These are phyloP conservation scores for Strigops habroptila DNA, from an alignment of 2,113 vertebrate genomes.

Conservation along the genomic window DNA sequence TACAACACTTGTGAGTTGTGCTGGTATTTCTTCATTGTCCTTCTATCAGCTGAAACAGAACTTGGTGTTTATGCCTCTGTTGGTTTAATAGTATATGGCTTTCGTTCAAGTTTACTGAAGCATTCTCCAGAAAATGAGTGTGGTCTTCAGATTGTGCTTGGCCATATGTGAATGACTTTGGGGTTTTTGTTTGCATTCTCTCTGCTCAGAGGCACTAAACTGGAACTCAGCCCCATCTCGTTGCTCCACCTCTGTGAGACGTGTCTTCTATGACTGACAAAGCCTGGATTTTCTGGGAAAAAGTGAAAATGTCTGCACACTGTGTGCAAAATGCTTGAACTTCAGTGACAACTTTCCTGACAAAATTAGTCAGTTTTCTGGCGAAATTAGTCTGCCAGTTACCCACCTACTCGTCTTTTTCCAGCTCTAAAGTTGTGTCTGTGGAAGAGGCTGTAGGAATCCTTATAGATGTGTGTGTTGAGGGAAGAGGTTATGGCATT, in stretches of 20 bases:
- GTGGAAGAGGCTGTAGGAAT: not conserved
- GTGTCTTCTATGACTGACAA: not conserved
- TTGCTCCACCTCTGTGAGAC: not conserved
- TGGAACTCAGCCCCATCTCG: not conserved
- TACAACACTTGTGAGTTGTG: constrained; percentile 13
- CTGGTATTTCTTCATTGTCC: constrained; percentile 46
- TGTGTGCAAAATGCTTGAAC: not conserved
- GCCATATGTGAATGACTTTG: not conserved
- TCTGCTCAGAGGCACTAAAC: not conserved
- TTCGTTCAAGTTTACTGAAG: constrained; percentile 16
- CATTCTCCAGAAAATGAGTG: constrained; percentile 2
- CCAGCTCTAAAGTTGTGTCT: not conserved
- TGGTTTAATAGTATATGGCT: constrained; percentile 26
- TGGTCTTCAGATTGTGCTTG: not conserved
- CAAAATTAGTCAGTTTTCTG: not conserved
- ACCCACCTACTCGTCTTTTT: not conserved
- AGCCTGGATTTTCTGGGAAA: not conserved
- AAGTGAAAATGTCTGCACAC: not conserved
- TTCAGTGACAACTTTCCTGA: not conserved
- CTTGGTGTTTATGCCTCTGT: constrained; percentile 6
- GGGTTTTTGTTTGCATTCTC: not conserved
- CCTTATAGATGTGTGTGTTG: not conserved
- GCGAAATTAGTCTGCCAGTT: not conserved
- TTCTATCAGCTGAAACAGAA: constrained; percentile 32
- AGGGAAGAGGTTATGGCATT: not conserved